These are phyloP conservation scores for Corydoras maculifer DNA, from an alignment of 2,113 vertebrate genomes.

Conservation along the genomic window DNA sequence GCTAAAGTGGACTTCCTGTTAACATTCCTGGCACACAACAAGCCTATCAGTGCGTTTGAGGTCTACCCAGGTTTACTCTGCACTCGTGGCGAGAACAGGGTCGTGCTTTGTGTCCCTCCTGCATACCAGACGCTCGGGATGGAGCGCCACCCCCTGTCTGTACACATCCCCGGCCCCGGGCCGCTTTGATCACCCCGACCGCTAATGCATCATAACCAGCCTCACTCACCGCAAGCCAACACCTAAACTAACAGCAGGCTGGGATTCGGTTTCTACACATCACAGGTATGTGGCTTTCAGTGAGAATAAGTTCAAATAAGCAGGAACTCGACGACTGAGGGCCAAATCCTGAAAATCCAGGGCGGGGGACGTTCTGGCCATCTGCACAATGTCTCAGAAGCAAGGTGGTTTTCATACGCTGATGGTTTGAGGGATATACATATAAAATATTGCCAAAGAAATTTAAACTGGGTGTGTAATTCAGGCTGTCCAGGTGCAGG, in stretches of 20 bases:
- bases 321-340: conserved; percentile 8
- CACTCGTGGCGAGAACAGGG: conserved; percentile 44
- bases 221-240: conserved; percentile 48
- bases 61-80: conserved; percentile 45
- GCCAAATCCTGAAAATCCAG: background rate
- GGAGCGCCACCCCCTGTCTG: conserved; percentile 40
- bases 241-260: conserved; percentile 45
- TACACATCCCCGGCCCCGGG: conserved; percentile 25
- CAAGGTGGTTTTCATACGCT: no score
- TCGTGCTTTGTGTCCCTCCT: conserved; percentile 49
- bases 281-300: conserved; percentile 30
- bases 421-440: no score
- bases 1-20: conserved; percentile 53
- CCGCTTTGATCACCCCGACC: conserved; percentile 48
- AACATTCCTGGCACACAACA: conserved; percentile 52
- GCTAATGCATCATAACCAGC: conserved; percentile 44
- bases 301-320: conserved; percentile 25
- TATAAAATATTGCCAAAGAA: no score
- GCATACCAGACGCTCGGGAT: conserved; percentile 38
- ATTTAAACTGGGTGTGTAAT: no score
- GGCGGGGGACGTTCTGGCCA: background rate
- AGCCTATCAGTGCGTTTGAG: conserved; percentile 38
- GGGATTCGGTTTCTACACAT: conserved; percentile 36
- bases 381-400: no score
- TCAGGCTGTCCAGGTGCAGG: no score